Evolutionary conservation across 2,113 vertebrate species (phyloP), one percentile per base, ranked within the genome.

Genomic region (Poecilia latipinna): DNA sequence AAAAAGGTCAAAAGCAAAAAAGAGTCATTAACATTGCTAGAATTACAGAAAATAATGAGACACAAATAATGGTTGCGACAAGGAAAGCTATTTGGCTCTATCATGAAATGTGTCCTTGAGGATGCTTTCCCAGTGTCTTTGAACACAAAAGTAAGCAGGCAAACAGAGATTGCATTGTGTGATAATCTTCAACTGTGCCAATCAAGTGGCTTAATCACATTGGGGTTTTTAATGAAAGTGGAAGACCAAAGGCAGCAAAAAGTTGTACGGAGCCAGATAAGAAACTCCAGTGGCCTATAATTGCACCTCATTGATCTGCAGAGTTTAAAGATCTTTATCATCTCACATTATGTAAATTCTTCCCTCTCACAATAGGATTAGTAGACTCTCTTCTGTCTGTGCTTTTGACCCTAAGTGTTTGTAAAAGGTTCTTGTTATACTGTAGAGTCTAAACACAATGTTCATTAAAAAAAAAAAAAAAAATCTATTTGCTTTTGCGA

Each of bases 251-350:
- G 85, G 89, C 86, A 84, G 83, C 82, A 82, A 88, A 91, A 91
- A 92, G 91, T 93, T 91, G 87, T 90, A 93, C 72, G 82, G 72
- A 79, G 68, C 65, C 80, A 88, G 91, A 93, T 93, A 93, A 92
- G 90, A 85, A 93, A 93, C 85, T 93, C 82, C 82, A 90, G 80
- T 89, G 86, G 88, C 82, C 84, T 91, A 91, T 93, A 92, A 93
- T 92, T 92, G 91, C 86, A 90, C 90, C 86, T 86, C 90, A 93
- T 93, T 92, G 92, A 93, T 93, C 91, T 67, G 74, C 79, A 83
- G 85, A 81, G 72, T 88, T 88, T 89, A 91, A 91, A 89, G 90
- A 93, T 90, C 77, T 79, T 91, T 93, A 93, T 93, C 91, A 85
- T 88, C 67, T 86, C 73, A 80, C 86, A 87, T 89, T 91, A 93